Conservation (phyloP, 2,797 vertebrate species). For the Pteropus rufus region DNA sequence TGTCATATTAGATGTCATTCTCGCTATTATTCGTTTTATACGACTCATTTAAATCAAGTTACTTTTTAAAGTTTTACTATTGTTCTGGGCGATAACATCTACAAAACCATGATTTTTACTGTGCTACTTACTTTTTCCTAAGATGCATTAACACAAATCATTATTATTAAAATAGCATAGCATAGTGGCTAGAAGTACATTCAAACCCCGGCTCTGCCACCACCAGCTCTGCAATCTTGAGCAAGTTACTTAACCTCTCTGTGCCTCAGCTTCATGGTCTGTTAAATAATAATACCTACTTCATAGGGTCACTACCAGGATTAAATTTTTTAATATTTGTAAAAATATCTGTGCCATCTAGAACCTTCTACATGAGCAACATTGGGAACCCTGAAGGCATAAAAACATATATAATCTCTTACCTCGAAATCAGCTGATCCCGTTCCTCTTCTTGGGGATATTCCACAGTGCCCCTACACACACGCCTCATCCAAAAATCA, state of each 20-base stretch:
- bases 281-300: background rate
- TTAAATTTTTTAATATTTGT: background rate
- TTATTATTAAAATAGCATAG: background rate
- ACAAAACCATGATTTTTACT: background rate
- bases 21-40: background rate
- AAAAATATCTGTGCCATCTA: background rate
- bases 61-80: background rate
- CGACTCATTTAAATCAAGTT: constrained; percentile 11
- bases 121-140: background rate
- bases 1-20: background rate
- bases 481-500: background rate
- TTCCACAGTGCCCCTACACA: no score
- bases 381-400: background rate
- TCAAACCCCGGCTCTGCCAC: background rate
- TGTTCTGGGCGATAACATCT: background rate
- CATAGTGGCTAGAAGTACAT: background rate
- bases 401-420: background rate
- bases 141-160: background rate
- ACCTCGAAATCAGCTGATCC: background rate
- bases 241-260: background rate
- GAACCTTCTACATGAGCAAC: background rate
- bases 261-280: background rate
- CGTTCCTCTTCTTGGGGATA: background rate
- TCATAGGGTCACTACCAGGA: background rate
- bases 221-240: background rate